Percentiles rank a stretch among this genome's conserved stretches.
phyloP scores from a whole-genome alignment of 1,140 invertebrate genomes.

The Pogonomyrmex californicus region DNA sequence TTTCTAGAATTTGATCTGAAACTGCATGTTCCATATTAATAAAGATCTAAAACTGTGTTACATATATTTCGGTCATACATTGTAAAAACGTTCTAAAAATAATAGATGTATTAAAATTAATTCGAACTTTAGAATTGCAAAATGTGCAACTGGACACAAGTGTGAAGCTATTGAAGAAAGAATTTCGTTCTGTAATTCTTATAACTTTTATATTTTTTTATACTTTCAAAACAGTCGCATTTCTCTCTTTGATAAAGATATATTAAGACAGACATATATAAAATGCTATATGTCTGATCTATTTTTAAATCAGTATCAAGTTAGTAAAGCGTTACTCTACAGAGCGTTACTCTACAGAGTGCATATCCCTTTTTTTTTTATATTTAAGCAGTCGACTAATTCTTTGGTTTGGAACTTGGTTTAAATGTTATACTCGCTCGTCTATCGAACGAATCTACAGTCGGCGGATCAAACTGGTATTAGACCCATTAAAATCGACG shows the following conservation, averaged over 20 bases:
- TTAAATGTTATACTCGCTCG: conserved; percentile 4
- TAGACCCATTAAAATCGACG: conserved; percentile 47
- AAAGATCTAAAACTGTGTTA: background rate
- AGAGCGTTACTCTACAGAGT: background rate
- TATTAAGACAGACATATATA: background rate
- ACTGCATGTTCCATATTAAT: background rate
- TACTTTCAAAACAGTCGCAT: background rate
- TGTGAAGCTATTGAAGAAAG: too few relatives aligned
- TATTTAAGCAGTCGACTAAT: background rate
- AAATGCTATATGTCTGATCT: background rate
- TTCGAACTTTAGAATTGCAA: background rate
- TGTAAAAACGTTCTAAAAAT: conserved; percentile 11
- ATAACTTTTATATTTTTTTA: background rate
- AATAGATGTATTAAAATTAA: background rate
- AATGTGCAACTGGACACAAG: background rate
- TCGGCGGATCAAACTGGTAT: conserved; percentile 24
- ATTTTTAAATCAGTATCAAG: background rate
- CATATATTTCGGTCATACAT: background rate
- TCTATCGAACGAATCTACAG: background rate
- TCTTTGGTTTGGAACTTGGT: background rate
- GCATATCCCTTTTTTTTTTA: background rate
- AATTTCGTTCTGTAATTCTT: background rate
- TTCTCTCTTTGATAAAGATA: background rate
- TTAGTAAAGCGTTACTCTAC: background rate
- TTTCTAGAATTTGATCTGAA: background rate